Evolutionary conservation across 2,888 invertebrate genomes (phyloP).

Genomic region (Erpobdella octoculata): DNA sequence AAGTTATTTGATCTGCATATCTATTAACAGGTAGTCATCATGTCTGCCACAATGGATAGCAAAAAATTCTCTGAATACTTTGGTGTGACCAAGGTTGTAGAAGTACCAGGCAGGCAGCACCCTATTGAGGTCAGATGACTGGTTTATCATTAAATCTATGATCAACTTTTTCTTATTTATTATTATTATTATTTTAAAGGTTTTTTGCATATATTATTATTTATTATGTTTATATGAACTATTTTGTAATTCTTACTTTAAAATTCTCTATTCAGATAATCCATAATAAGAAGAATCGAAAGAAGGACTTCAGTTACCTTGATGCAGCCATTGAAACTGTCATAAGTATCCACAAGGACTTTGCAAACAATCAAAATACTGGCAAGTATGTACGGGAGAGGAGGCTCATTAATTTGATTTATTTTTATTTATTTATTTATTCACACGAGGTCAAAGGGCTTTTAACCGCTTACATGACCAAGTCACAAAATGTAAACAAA

Average conservation of each 20-base stretch:
- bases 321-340: too few species aligned
- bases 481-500: neutral
- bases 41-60: conserved; percentile 94
- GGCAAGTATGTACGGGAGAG: too few species aligned
- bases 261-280: neutral
- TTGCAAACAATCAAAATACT: too few species aligned
- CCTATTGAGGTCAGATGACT: conserved; percentile 55
- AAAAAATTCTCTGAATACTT: conserved; percentile 85
- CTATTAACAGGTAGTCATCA: conserved; percentile 66
- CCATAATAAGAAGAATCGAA: neutral
- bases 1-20: neutral
- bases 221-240: too few species aligned
- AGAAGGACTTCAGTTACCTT: neutral
- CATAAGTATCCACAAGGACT: too few species aligned
- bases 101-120: conserved; percentile 79
- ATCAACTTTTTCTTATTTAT: neutral
- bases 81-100: conserved; percentile 73
- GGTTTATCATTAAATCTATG: neutral
- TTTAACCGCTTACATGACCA: neutral
- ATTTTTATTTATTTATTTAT: neutral
- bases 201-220: too few species aligned
- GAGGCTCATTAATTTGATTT: too few species aligned
- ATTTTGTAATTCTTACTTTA: too few species aligned
- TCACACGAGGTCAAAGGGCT: neutral
- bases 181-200: too few species aligned